Evolutionary conservation across 37 sponge, comb jelly and placozoan species (phyloP), one percentile per base, ranked within the genome.

Genomic region (Oopsacas minuta): DNA sequence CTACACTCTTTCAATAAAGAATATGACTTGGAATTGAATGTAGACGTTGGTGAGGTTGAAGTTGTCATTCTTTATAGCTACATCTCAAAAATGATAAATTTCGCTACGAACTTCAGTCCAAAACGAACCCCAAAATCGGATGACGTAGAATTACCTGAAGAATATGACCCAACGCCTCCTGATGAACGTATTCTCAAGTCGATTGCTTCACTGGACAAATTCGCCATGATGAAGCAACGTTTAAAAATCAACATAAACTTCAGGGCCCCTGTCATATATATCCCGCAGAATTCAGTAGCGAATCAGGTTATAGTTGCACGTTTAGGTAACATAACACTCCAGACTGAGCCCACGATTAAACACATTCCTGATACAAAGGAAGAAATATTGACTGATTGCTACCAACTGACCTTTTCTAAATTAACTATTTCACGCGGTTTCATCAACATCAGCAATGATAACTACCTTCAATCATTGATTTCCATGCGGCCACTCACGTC

Each of bases 21-120:
- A 61, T 61, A 61, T n/a, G 75, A 61, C 75, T 32, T 61, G 7
- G 75, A 61, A 7, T 25, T 61, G 22, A 61, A 61, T 12, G 20
- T 61, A n/a, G 75, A 61, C 22, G 75, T 61, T 25, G 75, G 75
- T 25, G 75, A 61, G 30, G 28, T 61, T 61, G 75, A 61, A 61
- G 22, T 61, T n/a, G 22, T 61, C 30, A 3, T 61, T 12, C 75
- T 61, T 20, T 61, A 61, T 61, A 61, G 75, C 75, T 61, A 61
- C 28, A 61, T 61, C 28, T 61, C 75, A n/a, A 61, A 61, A 61
- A 61, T 61, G 7, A n/a, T 61, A 3, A 61, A 61, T 61, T 61
- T 61, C 75, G 75, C 75, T 20, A 61, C 75, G 28, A 61, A 61
- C 22, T 61, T 61, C 28, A 61, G 17, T 61, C 75, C 75, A 10